Conservation (phyloP, 2,113 vertebrate genomes). For the Zosterops japonicus region DNA sequence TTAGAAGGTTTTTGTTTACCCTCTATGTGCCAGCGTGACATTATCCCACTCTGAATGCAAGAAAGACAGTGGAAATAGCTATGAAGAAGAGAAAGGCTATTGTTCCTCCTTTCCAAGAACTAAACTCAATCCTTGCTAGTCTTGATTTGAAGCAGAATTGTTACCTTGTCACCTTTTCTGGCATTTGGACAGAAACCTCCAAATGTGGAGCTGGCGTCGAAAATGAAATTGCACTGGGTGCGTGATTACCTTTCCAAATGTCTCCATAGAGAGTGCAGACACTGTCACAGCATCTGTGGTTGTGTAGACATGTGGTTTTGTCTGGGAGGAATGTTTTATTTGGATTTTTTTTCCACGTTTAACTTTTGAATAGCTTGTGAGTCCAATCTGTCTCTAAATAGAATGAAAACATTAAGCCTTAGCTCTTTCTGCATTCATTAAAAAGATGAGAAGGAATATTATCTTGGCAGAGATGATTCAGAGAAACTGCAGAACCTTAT, state of each 20-base stretch:
- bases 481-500: neutral
- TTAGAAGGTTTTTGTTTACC: neutral
- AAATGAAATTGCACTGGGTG: neutral
- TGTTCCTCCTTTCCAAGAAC: neutral
- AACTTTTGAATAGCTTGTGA: neutral
- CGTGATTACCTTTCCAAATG: neutral
- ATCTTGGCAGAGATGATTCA: neutral
- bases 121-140: neutral
- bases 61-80: neutral
- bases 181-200: slow-evolving; percentile 1
- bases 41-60: neutral
- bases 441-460: neutral
- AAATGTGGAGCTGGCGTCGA: neutral
- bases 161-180: slow-evolving; percentile 21
- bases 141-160: slow-evolving; percentile 13
- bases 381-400: neutral
- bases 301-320: neutral
- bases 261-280: neutral
- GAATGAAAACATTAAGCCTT: neutral
- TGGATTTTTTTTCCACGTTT: neutral
- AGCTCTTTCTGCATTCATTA: neutral
- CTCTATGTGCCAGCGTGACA: fast-evolving
- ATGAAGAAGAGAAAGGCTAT: neutral
- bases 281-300: neutral
- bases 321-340: neutral